These are phyloP conservation scores for Dendroctonus ponderosae DNA, from an alignment of 1,140 invertebrate genomes.

Conservation along the genomic window DNA sequence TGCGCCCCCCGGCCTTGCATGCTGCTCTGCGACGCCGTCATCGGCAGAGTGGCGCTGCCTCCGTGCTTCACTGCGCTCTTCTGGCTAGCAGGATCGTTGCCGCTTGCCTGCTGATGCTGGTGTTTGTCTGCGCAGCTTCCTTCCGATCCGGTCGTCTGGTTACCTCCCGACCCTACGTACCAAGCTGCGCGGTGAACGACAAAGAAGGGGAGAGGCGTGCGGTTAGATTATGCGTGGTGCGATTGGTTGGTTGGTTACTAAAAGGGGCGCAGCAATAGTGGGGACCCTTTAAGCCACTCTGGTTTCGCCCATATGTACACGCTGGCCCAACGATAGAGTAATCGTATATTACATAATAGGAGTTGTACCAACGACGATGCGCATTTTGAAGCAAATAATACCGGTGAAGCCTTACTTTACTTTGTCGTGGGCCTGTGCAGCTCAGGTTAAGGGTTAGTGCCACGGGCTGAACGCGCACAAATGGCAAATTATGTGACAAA, in stretches of 20 bases:
- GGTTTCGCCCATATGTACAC: too few species aligned
- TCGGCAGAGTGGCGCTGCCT: constrained; percentile 57
- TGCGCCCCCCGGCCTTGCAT: constrained; percentile 46
- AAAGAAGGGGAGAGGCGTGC: constrained; percentile 43
- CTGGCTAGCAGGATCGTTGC: constrained; percentile 15
- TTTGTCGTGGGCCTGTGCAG: too few species aligned
- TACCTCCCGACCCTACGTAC: constrained; percentile 50
- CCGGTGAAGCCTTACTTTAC: too few species aligned
- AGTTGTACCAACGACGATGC: too few species aligned
- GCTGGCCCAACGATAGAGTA: too few species aligned
- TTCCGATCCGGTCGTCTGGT: constrained; percentile 47
- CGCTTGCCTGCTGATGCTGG: constrained; percentile 38
- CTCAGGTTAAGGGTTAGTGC: too few species aligned
- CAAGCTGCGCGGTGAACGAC: constrained; percentile 46
- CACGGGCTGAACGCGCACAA: too few species aligned
- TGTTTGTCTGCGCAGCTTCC: constrained; percentile 40
- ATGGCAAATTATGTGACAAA: too few species aligned
- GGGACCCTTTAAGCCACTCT: too few species aligned
- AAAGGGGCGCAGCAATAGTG: too few species aligned
- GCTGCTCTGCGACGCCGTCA: constrained; percentile 55
- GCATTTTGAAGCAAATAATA: too few species aligned
- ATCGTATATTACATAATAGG: too few species aligned
- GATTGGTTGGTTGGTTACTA: constrained; percentile 7
- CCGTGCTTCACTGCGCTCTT: constrained; percentile 51
- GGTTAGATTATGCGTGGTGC: constrained; percentile 23